phyloP scores from a whole-genome alignment of 2,888 invertebrate genomes.

The Heliconius aoede region DNA sequence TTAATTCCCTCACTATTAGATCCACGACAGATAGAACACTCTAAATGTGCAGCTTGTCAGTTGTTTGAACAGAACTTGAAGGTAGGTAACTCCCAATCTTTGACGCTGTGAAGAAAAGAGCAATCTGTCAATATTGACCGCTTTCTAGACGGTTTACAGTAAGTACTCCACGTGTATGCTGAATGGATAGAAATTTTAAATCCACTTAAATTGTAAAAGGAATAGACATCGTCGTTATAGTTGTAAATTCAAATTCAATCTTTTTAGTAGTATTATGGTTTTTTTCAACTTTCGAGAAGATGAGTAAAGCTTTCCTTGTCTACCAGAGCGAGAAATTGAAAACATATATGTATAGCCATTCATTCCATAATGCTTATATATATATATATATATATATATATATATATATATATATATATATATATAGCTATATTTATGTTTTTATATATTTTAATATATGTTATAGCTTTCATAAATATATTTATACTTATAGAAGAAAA shows the following conservation, averaged over 20 bases:
- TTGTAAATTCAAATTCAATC: not conserved
- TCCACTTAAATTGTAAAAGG: not conserved
- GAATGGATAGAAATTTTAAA: slow-evolving; percentile 17
- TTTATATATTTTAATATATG: too few species aligned
- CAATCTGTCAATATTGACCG: slow-evolving; percentile 57
- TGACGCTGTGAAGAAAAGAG: slow-evolving; percentile 44
- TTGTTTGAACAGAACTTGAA: slow-evolving; percentile 38
- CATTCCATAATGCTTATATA: too few species aligned
- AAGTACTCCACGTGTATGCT: slow-evolving; percentile 23
- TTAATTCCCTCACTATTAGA: not conserved
- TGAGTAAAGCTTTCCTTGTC: not conserved
- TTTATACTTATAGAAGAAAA: too few species aligned
- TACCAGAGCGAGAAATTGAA: not conserved
- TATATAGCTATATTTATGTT: too few species aligned
- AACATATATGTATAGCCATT: too few species aligned
- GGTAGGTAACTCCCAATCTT: slow-evolving; percentile 33
- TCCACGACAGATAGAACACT: slow-evolving; percentile 19
- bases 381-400: too few species aligned
- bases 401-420: too few species aligned
- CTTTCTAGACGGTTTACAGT: slow-evolving; percentile 47
- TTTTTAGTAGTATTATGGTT: not conserved
- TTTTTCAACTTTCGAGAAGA: not conserved
- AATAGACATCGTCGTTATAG: not conserved
- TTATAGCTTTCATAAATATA: too few species aligned
- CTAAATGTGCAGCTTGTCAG: slow-evolving; percentile 29